These are phyloP conservation scores for Thaumetopoea pityocampa DNA, from an alignment of 1,140 invertebrate species.

Conservation along the genomic window DNA sequence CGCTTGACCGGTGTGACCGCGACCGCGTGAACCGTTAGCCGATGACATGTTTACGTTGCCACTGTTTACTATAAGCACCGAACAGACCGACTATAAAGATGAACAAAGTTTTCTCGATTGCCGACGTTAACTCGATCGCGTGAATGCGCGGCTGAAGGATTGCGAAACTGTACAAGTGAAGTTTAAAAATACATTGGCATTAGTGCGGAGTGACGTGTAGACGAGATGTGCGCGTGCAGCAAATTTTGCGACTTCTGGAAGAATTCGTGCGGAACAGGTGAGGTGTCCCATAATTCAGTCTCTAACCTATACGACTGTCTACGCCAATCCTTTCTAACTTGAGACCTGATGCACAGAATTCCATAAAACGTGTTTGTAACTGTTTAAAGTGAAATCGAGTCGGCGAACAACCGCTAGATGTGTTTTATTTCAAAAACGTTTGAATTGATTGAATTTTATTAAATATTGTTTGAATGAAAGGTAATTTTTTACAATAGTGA, in stretches of 20 bases:
- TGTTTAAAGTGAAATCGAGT: slow-evolving; percentile 20
- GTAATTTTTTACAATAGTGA: background rate
- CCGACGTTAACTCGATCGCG: slow-evolving; percentile 42
- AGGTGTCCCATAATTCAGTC: slow-evolving; percentile 26
- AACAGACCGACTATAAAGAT: too few species aligned
- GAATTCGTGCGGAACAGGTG: slow-evolving; percentile 69
- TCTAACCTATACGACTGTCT: slow-evolving; percentile 14
- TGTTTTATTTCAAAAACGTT: slow-evolving; percentile 1
- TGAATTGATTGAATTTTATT: slow-evolving; percentile 1
- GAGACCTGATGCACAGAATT: slow-evolving; percentile 1
- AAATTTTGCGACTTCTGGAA: slow-evolving; percentile 71
- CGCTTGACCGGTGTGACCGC: slow-evolving; percentile 48
- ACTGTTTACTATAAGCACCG: slow-evolving; percentile 41
- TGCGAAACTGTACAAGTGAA: slow-evolving; percentile 72
- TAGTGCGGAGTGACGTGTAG: slow-evolving; percentile 53
- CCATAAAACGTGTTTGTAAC: slow-evolving; percentile 13
- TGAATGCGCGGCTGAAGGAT: slow-evolving; percentile 51
- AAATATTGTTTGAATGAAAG: slow-evolving; percentile 5
- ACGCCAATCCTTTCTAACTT: slow-evolving; percentile 19
- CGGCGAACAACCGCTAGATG: slow-evolving; percentile 2
- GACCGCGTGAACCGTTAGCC: slow-evolving; percentile 44
- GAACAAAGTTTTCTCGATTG: slow-evolving; percentile 42
- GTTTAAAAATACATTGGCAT: slow-evolving; percentile 72
- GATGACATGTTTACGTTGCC: slow-evolving; percentile 48
- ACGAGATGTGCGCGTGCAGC: slow-evolving; percentile 67